Conservation (phyloP, 2,888 invertebrate species). For the Myathropa florea region DNA sequence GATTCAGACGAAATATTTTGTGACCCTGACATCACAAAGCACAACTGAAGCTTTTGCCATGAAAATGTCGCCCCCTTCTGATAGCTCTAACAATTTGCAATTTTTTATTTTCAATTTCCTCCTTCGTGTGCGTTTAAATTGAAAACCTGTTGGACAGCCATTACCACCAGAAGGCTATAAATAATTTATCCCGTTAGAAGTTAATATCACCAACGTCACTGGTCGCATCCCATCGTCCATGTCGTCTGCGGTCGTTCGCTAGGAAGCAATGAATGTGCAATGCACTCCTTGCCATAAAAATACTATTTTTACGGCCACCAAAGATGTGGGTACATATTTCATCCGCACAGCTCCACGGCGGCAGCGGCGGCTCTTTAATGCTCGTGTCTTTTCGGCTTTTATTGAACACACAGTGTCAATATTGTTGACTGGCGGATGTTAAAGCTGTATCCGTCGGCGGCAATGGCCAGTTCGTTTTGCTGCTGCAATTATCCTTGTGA, state of each 20-base stretch:
- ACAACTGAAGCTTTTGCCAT: neutral
- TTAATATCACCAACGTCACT: slow-evolving; percentile 13
- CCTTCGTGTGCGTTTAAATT: slow-evolving; percentile 19
- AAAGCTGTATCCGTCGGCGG: neutral
- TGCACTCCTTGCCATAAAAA: slow-evolving; percentile 57
- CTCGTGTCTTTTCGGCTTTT: slow-evolving; percentile 51
- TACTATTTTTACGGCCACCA: slow-evolving; percentile 55
- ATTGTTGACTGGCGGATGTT: slow-evolving; percentile 57
- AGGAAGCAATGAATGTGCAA: slow-evolving; percentile 54
- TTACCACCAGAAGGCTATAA: slow-evolving; percentile 30
- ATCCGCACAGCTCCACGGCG: slow-evolving; percentile 21
- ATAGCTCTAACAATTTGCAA: neutral
- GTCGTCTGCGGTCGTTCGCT: slow-evolving; percentile 23
- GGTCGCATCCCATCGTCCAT: neutral
- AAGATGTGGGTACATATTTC: slow-evolving; percentile 42
- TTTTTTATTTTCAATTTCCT: slow-evolving; percentile 44
- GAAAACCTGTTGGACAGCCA: slow-evolving; percentile 53
- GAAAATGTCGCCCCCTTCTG: neutral
- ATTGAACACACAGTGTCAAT: slow-evolving; percentile 65
- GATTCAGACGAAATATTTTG: too few species aligned
- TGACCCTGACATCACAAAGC: too few species aligned
- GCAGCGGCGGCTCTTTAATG: slow-evolving; percentile 37
- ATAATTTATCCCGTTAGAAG: slow-evolving; percentile 57
- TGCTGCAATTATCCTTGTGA: slow-evolving; percentile 59
- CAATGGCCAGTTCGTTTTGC: slow-evolving; percentile 29